These are phyloP conservation scores for Copsychus sechellarum DNA, from an alignment of 2,113 vertebrate species.

Conservation along the genomic window DNA sequence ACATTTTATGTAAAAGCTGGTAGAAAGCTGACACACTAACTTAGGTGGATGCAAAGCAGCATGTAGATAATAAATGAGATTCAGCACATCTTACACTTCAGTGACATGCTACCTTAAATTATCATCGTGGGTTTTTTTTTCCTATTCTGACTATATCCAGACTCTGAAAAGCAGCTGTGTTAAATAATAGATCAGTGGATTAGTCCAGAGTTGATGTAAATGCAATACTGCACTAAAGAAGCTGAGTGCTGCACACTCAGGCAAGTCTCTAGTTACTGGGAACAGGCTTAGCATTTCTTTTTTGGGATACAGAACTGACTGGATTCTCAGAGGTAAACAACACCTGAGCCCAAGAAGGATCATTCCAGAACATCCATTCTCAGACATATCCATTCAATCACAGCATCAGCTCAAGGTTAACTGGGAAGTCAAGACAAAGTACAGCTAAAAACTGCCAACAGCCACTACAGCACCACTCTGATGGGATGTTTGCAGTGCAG, in stretches of 20 bases:
- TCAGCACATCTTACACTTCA: background rate
- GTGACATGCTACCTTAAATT: background rate
- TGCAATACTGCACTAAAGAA: background rate
- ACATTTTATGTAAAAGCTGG: background rate
- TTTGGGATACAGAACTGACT: background rate
- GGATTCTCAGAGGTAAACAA: background rate
- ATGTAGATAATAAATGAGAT: background rate
- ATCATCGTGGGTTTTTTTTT: fast-evolving
- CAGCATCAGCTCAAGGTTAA: background rate
- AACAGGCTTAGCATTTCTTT: background rate
- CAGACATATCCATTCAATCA: background rate
- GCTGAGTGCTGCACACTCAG: background rate
- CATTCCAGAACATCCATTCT: background rate
- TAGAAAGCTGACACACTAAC: background rate
- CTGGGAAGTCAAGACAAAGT: background rate
- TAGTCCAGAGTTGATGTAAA: background rate
- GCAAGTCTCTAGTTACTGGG: background rate
- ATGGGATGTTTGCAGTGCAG: background rate
- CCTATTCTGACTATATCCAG: background rate
- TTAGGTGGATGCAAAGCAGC: background rate
- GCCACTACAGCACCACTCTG: background rate
- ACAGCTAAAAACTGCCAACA: background rate
- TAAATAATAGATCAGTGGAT: background rate
- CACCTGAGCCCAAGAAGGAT: background rate
- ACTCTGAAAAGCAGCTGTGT: background rate